Conservation (phyloP, 1,140 invertebrate genomes). For the Odontomachus brunneus region DNA sequence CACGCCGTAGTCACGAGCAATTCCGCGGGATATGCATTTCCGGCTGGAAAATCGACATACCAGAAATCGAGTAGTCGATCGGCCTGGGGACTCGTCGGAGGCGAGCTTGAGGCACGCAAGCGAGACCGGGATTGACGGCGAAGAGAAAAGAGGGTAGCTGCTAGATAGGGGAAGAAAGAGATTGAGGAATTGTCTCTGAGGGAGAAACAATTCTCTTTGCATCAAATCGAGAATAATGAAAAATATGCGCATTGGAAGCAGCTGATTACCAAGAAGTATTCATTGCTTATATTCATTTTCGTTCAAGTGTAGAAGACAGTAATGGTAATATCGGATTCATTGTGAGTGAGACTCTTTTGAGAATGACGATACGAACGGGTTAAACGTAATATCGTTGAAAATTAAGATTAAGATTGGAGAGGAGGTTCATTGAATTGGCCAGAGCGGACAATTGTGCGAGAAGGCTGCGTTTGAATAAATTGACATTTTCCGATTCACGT, state of each 20-base stretch:
- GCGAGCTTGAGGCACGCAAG: neutral
- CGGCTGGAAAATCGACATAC: conserved; percentile 41
- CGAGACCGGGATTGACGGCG: conserved; percentile 14
- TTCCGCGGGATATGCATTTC: conserved; percentile 45
- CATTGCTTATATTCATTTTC: neutral
- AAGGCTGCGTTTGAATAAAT: conserved; percentile 28
- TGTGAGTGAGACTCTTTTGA: neutral
- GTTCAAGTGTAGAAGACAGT: neutral
- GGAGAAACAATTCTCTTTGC: no score
- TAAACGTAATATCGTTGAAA: conserved; percentile 8
- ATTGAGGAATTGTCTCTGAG: neutral
- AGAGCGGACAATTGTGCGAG: neutral
- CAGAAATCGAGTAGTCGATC: conserved; percentile 50
- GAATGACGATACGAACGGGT: neutral
- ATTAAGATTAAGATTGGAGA: conserved; percentile 17
- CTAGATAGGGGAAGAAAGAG: neutral
- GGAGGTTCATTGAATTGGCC: conserved; percentile 5
- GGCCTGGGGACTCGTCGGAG: conserved; percentile 45
- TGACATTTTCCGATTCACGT: conserved; percentile 24
- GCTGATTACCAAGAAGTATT: no score
- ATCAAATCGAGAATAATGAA: no score
- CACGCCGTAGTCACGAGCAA: conserved; percentile 35
- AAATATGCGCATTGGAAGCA: no score
- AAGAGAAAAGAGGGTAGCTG: neutral
- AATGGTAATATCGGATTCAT: neutral